A percentile compares a stretch with the other conserved stretches of the same genome.
Evolutionary conservation across 2,113 vertebrate species (phyloP).

Genomic region (Sebastes fasciatus): DNA sequence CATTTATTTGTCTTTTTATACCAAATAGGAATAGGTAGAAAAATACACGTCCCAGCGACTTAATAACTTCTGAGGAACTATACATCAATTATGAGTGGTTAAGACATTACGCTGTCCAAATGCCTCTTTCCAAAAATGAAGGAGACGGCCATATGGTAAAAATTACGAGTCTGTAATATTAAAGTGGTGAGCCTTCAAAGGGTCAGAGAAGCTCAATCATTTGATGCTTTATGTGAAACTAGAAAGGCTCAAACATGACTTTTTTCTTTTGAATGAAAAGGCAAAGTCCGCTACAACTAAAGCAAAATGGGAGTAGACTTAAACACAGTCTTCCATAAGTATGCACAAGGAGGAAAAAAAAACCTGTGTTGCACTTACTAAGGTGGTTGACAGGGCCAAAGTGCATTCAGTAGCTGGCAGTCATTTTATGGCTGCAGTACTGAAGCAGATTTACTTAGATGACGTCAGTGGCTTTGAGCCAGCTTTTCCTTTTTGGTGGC

Average conservation of each 20-base stretch:
- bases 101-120: conserved; percentile 55
- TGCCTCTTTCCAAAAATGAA: conserved; percentile 59
- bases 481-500: conserved; percentile 91
- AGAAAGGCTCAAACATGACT: conserved; percentile 35
- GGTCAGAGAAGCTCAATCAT: conserved; percentile 46
- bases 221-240: conserved; percentile 46
- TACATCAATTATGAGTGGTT: conserved; percentile 58
- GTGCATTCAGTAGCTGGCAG: conserved; percentile 88
- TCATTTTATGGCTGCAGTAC: conserved; percentile 89
- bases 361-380: conserved; percentile 58
- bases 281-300: conserved; percentile 8
- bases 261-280: conserved; percentile 22
- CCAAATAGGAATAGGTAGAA: conserved; percentile 39
- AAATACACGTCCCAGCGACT: conserved; percentile 35
- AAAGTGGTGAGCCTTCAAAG: conserved; percentile 64
- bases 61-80: conserved; percentile 47
- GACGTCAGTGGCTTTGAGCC: conserved; percentile 94
- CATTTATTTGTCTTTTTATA: conserved; percentile 59
- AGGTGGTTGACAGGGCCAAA: conserved; percentile 90
- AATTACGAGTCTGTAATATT: conserved; percentile 69
- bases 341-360: conserved; percentile 33
- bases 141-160: conserved; percentile 66
- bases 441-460: conserved; percentile 93
- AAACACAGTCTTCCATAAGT: conserved; percentile 44
- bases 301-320: conserved; percentile 25